Conservation (phyloP, 2,888 invertebrate species). For the Diabrotica balteata region DNA sequence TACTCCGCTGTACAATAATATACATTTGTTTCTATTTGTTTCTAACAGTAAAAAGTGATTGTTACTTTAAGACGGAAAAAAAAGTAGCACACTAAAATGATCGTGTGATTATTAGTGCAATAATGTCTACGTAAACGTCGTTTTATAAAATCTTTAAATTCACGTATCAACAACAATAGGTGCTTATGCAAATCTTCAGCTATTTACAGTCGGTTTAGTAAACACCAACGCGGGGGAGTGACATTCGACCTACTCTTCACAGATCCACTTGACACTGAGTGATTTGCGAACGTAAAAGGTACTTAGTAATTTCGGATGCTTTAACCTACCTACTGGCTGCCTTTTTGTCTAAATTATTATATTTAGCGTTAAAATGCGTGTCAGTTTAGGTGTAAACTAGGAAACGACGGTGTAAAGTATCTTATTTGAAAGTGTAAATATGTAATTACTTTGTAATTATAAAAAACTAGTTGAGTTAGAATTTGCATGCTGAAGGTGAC, state of each 20-base stretch:
- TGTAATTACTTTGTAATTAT: constrained; percentile 1
- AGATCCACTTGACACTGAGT: constrained; percentile 5
- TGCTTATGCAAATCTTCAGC: background rate
- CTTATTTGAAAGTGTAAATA: constrained; percentile 8
- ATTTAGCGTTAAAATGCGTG: background rate
- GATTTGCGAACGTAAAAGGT: background rate
- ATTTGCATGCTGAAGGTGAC: constrained; percentile 9
- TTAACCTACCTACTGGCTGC: constrained; percentile 1
- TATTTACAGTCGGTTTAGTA: background rate
- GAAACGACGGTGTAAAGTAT: background rate
- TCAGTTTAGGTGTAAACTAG: constrained; percentile 4
- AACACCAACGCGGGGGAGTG: background rate
- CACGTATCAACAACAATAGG: constrained; percentile 1
- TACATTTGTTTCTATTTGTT: too few species aligned
- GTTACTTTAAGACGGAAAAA: too few species aligned
- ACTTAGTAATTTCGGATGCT: constrained; percentile 6
- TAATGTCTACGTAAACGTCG: too few species aligned
- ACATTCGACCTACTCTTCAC: constrained; percentile 9
- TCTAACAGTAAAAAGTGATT: too few species aligned
- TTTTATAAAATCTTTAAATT: background rate
- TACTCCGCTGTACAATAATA: too few species aligned
- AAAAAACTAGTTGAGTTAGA: background rate
- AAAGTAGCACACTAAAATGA: too few species aligned
- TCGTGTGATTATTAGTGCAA: too few species aligned
- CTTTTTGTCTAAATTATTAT: constrained; percentile 3